Evolutionary conservation across 2,888 invertebrate genomes (phyloP), one percentile per base, ranked within the genome.

Genomic region (Ischnus inquisitorius): DNA sequence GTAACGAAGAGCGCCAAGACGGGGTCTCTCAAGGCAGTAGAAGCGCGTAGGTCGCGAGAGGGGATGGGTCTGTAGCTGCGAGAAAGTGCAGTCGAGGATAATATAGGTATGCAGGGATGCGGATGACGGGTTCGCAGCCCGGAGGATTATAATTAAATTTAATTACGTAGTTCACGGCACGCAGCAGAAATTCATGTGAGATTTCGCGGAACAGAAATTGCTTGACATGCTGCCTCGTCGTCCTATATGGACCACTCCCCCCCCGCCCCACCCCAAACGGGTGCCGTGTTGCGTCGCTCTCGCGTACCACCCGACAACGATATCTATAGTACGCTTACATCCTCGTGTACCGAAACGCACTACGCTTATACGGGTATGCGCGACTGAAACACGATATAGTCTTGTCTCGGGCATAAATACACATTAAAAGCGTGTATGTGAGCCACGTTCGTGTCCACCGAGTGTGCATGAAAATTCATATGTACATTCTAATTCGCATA

Each of bases 141-240:
- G 85, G 88, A 87, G 90, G 88, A 90, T 90, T 90, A 90, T 89
- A 90, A 91, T 92, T 90, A 91, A 92, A 91, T 91, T 90, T 91
- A 91, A 91, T 92, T 91, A 90, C 90, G 87, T 86, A 87, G 88
- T 90, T 89, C 89, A 78, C 86, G 88, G 89, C 88, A 88, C 86
- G 72, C 41, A 46, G 85, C 81, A 86, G 88, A 89, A 90, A 89
- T 89, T 86, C 88, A 89, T 86, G 88, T 83, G 89, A 89, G 88
- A 90, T 88, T 90, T 90, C 83, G 57, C 69, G 75, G 78, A 85
- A 82, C 78, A 85, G 87, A 88, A 88, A 89, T 88, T 88, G 85
- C 88, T 87, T 75, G 85, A 86, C 84, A 82, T 75, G 84, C 51
- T 65, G 28, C 79, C 75, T 64, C 60, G 77, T 68, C 77, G 68